Evolutionary conservation across 2,888 invertebrate genomes (phyloP), one percentile per base, ranked within the genome.

Genomic region (Willowsia nigromaculata): DNA sequence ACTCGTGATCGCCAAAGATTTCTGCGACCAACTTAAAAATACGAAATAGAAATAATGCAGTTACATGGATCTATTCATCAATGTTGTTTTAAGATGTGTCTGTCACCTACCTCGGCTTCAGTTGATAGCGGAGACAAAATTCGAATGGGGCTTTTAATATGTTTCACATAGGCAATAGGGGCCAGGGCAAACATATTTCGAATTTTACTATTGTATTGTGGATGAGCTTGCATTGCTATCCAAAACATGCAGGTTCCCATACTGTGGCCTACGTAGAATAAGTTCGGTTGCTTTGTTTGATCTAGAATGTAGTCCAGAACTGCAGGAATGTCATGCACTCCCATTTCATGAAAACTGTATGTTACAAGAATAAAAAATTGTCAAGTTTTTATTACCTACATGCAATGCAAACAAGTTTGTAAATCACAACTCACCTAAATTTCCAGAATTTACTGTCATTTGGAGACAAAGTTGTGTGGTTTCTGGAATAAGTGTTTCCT

Each of bases 401-500:
- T 43, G 40, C n/a, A 6, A 76, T 13, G 1, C 7, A 4, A 47
- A 18, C 7, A 53, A 18, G n/a, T 4, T 4, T n/a, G 18, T 13
- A 50, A 68, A 11, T 6, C 13, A 47, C 47, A 13, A 47, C 13
- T 47, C 2, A 94, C 92, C 94, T 94, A 87, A 94, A 94, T 84
- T 94, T 93, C 94, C 94, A 94, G 91, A 94, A 94, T 62, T 92
- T 92, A 53, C 92, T 93, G 88, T 94, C 93, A 1, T 91, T 92
- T 2, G 94, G 94, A 11, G 93, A 93, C 47, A 95, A 93, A 15
- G 93, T 93, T 11, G 93, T 93, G 92, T 96, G 95, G 59, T 94
- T 94, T 82, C 94, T 94, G 2, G 94, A 94, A 91, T 95, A 95
- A 50, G 94, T 93, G 92, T 95, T 95, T 27, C 95, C 95, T 47